Conservation (phyloP, 1,140 invertebrate species). For the Reticulitermes speratus region DNA sequence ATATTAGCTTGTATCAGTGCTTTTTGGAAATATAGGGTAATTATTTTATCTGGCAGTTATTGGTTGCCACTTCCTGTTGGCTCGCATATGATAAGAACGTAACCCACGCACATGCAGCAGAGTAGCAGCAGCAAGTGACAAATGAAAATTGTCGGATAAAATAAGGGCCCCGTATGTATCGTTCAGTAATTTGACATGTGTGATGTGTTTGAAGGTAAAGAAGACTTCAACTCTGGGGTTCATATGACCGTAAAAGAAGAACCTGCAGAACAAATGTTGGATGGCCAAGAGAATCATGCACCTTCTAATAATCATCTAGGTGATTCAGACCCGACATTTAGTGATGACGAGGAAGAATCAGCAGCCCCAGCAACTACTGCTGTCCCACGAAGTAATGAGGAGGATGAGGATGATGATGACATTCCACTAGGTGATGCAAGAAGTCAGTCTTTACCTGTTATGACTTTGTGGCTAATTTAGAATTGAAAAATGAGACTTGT, state of each 20-base stretch:
- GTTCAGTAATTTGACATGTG: no score
- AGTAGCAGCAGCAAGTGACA: no score
- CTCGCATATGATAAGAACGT: no score
- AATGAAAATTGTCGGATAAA: no score
- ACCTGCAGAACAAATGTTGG: conserved; percentile 39
- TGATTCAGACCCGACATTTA: conserved; percentile 68
- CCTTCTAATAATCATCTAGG: conserved; percentile 49
- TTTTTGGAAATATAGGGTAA: no score
- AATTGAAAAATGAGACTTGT: no score
- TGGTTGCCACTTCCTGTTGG: no score
- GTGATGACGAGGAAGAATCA: conserved; percentile 75
- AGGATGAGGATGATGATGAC: conserved; percentile 83
- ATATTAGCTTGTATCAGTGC: no score
- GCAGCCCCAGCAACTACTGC: neutral
- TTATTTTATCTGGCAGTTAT: no score
- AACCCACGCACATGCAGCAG: no score
- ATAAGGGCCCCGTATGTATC: no score
- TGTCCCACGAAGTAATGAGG: conserved; percentile 15
- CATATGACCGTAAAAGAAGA: conserved; percentile 32
- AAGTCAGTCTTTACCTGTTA: conserved; percentile 25
- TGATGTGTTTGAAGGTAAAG: neutral
- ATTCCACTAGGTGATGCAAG: conserved; percentile 65
- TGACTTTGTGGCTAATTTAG: conserved; percentile 10
- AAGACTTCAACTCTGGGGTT: neutral
- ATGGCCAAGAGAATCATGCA: conserved; percentile 38